Conservation (phyloP, 2,797 vertebrate species). For the Ataeniobius toweri region DNA sequence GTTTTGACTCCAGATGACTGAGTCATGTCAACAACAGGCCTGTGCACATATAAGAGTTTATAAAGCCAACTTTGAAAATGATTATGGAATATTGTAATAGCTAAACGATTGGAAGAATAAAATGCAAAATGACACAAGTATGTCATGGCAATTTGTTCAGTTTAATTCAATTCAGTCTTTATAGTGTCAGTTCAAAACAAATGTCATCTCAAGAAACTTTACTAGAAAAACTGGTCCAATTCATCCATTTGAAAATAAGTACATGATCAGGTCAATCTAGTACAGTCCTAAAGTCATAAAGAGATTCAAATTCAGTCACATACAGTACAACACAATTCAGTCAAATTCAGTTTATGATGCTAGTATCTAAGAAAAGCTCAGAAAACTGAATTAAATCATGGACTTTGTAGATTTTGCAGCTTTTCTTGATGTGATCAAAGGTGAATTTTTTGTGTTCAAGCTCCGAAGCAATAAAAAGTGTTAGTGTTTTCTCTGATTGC, state of each 20-base stretch:
- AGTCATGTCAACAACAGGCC: conserved; percentile 18
- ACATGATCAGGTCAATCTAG: not conserved
- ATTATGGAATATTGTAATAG: not conserved
- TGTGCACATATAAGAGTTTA: not conserved
- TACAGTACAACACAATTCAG: not conserved
- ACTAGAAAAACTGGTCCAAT: not conserved
- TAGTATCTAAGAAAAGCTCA: not conserved
- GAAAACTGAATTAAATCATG: not conserved
- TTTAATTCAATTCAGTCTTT: not conserved
- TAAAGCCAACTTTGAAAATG: not conserved
- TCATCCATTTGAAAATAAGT: not conserved
- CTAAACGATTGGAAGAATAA: not conserved
- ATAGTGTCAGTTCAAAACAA: not conserved
- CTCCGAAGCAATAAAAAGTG: conserved; percentile 32
- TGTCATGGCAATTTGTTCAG: not conserved
- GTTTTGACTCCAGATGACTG: conserved; percentile 14
- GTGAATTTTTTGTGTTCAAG: conserved; percentile 22
- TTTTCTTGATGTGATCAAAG: conserved; percentile 13
- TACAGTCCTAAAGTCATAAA: not conserved
- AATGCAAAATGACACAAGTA: conserved; percentile 1
- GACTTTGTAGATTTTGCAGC: not conserved
- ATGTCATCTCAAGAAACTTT: not conserved
- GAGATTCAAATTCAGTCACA: not conserved
- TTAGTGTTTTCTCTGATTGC: conserved; percentile 60
- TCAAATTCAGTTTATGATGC: not conserved